Base-by-base conservation (phyloP, 1,140 invertebrate species). In the Luehdorfia chinensis region DNA sequence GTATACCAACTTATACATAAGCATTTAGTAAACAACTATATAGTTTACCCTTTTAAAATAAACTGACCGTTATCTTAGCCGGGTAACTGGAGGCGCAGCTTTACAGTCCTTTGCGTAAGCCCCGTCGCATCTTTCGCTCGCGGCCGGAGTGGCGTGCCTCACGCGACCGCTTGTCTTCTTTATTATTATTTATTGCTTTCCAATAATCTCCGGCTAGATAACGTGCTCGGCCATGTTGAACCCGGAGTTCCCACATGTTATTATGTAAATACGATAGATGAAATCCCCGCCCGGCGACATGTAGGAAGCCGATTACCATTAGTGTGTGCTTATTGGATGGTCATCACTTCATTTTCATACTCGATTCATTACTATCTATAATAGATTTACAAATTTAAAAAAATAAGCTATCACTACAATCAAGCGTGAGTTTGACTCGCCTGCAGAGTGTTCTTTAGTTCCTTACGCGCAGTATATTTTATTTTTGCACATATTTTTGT, bases 111-210 rank as follows among this genome's bases (percentile, higher is more conserved):
- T 6, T 21, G 19, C 6, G 19, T 21, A 21, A 3, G 19, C 19
- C 6, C 2, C 19, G 19, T 6, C 19, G 19, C 19, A 21, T 21
- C 19, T 21, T n/a, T n/a, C n/a, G n/a, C n/a, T n/a, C n/a, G n/a
- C 36, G 41, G 59, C 57, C 55, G 60, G 74, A 53, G 75, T 83
- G 67, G 78, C 78, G 78, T 83, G 78, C 70, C 55, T 76, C 78
- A 83, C 78, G 78, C 78, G 62, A 83, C 58, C 33, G 47, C 66
- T 62, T 63, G 64, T 68, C 64, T 54, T 52, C 62, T 74, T 76
- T 74, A 76, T 79, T 83, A 79, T 83, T 83, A 83, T 83, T 78
- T 83, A 83, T 77, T 83, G 63, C 66, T 65, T 66, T 66, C 73
- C 66, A 75, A 74, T 75, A 72, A 77, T 75, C 61, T 62, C 55